A percentile compares a stretch with the other conserved stretches of the same genome.
Conservation (phyloP, 2,113 vertebrate species). For the Takifugu flavidus region DNA sequence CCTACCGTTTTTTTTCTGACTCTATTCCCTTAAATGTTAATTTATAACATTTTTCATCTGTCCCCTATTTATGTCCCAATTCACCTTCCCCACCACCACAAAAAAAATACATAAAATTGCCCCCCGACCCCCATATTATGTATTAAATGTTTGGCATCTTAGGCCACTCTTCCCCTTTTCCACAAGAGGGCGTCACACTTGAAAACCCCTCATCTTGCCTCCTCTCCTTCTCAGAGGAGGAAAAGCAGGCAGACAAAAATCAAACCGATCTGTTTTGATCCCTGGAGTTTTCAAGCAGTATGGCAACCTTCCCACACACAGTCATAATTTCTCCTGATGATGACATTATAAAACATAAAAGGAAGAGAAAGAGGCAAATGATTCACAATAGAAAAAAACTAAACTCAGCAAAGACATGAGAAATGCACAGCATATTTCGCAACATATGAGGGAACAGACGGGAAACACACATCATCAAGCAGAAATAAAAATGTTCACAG, state of each 20-base stretch:
- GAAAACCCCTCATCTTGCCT: not conserved
- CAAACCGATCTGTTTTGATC: conserved; percentile 47
- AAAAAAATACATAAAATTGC: not conserved
- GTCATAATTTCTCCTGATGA: no score
- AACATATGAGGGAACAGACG: conserved; percentile 20
- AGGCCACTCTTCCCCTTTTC: conserved; percentile 12
- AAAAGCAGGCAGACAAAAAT: conserved; percentile 27
- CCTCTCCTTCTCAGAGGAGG: not conserved
- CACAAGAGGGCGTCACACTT: conserved; percentile 30
- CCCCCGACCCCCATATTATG: not conserved
- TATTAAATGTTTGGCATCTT: not conserved
- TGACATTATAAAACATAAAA: conserved; percentile 4
- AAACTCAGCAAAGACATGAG: not conserved
- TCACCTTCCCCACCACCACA: no score
- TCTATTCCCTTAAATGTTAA: no score
- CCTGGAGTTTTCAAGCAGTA: conserved; percentile 28
- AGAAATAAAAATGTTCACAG: conserved; percentile 16
- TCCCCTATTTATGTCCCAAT: no score
- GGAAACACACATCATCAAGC: conserved; percentile 5
- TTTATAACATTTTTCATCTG: no score
- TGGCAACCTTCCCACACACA: conserved; percentile 14
- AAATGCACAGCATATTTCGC: not conserved
- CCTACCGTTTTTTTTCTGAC: no score
- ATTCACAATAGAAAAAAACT: not conserved
- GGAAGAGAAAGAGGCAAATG: conserved; percentile 9